These are phyloP conservation scores for Sturnira hondurensis DNA, from an alignment of 2,113 vertebrate genomes.

Conservation along the genomic window DNA sequence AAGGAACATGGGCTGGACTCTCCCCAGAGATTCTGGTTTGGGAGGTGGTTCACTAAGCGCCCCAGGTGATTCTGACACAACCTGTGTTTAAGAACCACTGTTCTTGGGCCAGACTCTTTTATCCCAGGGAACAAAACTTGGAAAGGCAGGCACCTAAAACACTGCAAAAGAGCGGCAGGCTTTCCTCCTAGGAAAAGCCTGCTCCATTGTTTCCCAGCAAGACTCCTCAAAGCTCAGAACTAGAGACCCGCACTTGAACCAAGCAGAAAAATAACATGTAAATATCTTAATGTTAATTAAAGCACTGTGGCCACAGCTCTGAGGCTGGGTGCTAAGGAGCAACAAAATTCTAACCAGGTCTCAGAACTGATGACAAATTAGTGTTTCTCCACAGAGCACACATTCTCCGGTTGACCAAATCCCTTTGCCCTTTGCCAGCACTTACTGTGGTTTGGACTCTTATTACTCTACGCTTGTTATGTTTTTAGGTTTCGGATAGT, in stretches of 20 bases:
- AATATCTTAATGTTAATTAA: not conserved
- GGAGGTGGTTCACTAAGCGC: no score
- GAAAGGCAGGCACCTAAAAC: not conserved
- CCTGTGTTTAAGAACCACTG: not conserved
- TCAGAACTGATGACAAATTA: not conserved
- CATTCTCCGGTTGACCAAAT: not conserved
- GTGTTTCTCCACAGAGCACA: not conserved
- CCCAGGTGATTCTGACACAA: not conserved
- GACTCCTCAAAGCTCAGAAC: not conserved
- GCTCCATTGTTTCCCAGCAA: not conserved
- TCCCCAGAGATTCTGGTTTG: not conserved
- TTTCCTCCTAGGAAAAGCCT: not conserved
- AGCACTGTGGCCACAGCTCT: not conserved
- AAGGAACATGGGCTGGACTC: not conserved
- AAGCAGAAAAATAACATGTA: not conserved
- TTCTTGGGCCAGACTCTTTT: not conserved
- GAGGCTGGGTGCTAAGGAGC: not conserved
- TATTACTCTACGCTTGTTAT: not conserved
- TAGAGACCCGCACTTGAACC: not conserved
- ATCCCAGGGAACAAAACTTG: not conserved
- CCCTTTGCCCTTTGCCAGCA: not conserved
- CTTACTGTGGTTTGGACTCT: not conserved
- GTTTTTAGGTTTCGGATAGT: not conserved
- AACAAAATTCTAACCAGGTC: not conserved
- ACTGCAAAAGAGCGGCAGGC: not conserved